These are phyloP conservation scores for Pachypsylla venusta DNA, from an alignment of 1,140 invertebrate genomes.

Conservation along the genomic window DNA sequence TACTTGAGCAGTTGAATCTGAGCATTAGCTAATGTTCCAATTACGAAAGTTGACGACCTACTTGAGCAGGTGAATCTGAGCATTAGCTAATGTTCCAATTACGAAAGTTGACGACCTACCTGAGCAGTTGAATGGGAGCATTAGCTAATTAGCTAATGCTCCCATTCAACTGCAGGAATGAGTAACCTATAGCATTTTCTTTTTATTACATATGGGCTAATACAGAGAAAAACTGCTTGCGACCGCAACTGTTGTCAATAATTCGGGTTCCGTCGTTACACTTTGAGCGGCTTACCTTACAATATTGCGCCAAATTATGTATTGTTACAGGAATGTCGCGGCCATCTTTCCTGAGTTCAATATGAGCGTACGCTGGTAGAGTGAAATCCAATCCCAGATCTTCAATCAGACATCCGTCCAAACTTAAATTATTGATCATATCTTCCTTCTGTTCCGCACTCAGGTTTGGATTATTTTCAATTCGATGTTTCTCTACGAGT, in stretches of 20 bases:
- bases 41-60: too few species aligned
- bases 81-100: too few species aligned
- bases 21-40: too few species aligned
- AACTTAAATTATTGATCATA: constrained; percentile 51
- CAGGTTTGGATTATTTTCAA: background rate
- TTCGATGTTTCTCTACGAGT: background rate
- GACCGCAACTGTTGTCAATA: background rate
- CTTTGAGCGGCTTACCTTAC: constrained; percentile 54
- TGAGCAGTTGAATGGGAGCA: background rate
- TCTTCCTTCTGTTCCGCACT: background rate
- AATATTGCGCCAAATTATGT: constrained; percentile 90
- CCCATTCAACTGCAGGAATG: background rate
- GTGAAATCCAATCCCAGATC: constrained; percentile 91
- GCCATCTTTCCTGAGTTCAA: constrained; percentile 87
- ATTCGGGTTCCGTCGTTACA: too few species aligned
- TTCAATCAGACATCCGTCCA: constrained; percentile 82
- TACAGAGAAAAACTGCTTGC: too few species aligned
- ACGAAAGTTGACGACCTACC: too few species aligned
- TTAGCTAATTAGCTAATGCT: background rate
- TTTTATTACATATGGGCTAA: too few species aligned
- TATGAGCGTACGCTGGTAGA: constrained; percentile 78
- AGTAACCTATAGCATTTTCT: too few species aligned
- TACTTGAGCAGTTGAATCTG: too few species aligned
- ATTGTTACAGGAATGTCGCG: constrained; percentile 76
- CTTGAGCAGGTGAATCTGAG: too few species aligned